phyloP scores from a whole-genome alignment of 2,113 vertebrate species.

The Semnornis frantzii region DNA sequence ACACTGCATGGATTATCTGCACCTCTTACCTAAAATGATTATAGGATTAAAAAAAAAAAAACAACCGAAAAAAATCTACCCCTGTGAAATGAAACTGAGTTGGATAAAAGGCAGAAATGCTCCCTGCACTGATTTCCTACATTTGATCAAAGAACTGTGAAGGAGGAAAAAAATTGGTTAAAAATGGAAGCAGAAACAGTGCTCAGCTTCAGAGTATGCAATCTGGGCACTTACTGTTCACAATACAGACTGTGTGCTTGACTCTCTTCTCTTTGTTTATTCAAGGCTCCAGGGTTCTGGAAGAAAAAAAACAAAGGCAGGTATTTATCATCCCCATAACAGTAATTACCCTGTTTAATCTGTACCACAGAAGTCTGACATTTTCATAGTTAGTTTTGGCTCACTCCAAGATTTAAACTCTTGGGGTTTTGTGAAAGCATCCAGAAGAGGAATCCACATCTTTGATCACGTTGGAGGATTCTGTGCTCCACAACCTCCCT shows the following conservation, averaged over 20 bases:
- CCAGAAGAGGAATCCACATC: neutral
- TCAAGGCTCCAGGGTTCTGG: constrained; percentile 59
- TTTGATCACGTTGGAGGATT: no score
- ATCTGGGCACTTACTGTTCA: constrained; percentile 72
- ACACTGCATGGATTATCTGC: constrained; percentile 45
- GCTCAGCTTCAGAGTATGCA: neutral
- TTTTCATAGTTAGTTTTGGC: neutral
- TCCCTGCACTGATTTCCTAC: constrained; percentile 15
- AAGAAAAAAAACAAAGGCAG: constrained; percentile 50
- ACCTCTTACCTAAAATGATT: constrained; percentile 67
- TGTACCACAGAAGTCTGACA: neutral
- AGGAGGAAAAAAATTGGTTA: neutral
- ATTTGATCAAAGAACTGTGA: neutral
- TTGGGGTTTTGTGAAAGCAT: neutral
- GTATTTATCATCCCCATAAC: neutral
- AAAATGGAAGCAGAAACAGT: neutral
- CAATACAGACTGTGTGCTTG: constrained; percentile 18
- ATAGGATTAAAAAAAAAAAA: constrained; percentile 23
- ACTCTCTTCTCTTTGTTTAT: constrained; percentile 46
- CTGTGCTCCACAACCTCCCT: no score
- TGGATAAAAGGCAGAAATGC: neutral
- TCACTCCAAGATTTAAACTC: neutral
- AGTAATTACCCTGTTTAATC: neutral
- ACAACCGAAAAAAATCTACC: neutral
- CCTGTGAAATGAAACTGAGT: constrained; percentile 55